Percentiles rank a stretch among this genome's conserved stretches.
Evolutionary conservation across 2,113 vertebrate genomes (phyloP).

Genomic region (Corythornis cristatus): DNA sequence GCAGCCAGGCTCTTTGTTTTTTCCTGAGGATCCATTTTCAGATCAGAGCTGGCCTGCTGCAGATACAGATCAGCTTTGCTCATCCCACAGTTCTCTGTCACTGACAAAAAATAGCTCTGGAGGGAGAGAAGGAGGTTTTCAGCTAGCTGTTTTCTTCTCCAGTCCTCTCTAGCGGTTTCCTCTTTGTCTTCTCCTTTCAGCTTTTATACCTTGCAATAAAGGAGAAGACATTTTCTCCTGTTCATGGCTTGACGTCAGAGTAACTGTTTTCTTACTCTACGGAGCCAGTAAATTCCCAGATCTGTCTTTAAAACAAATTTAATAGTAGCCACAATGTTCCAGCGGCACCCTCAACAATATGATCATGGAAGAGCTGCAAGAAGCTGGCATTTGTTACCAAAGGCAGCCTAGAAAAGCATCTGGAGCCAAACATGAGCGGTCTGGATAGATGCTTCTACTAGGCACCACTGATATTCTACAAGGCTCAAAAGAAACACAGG

Average conservation of each 20-base stretch:
- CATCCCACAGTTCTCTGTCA: slow-evolving; percentile 42
- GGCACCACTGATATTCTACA: not conserved
- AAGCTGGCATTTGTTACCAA: not conserved
- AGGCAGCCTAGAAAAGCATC: not conserved
- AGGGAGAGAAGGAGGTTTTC: slow-evolving; percentile 49
- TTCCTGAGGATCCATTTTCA: slow-evolving; percentile 14
- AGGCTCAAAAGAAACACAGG: not conserved
- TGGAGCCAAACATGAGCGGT: not conserved
- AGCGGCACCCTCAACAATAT: not conserved
- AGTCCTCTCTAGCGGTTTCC: not conserved
- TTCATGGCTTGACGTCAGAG: not conserved
- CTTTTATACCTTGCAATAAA: not conserved
- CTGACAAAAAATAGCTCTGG: slow-evolving; percentile 57
- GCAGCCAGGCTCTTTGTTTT: not conserved
- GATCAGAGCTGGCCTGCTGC: slow-evolving; percentile 5
- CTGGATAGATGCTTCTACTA: not conserved
- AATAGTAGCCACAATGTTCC: not conserved
- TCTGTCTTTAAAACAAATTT: not conserved
- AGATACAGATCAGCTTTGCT: slow-evolving; percentile 57
- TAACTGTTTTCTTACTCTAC: not conserved
- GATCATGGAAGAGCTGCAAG: not conserved
- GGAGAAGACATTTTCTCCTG: slow-evolving; percentile 24
- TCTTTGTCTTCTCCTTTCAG: not conserved
- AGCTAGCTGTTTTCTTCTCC: slow-evolving; percentile 31
- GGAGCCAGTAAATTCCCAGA: not conserved